phyloP scores from a whole-genome alignment of 2,113 vertebrate genomes.

The Pomatorhinus ruficollis region DNA sequence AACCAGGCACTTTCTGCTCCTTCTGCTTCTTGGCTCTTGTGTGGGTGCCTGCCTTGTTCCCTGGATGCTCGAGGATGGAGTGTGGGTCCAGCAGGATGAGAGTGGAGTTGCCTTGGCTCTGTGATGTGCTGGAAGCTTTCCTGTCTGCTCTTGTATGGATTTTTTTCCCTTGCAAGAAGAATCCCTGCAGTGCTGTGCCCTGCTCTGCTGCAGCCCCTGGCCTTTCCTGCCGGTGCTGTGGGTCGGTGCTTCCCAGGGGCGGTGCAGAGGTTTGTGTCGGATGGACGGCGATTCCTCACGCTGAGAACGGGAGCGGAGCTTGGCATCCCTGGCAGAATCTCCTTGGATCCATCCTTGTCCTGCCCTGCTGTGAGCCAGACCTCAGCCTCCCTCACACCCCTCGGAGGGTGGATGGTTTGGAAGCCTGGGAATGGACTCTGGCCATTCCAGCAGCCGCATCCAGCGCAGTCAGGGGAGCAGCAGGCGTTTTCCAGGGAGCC shows the following conservation, averaged over 20 bases:
- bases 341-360: background rate
- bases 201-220: background rate
- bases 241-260: rapidly evolving
- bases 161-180: background rate
- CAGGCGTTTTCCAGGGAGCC: rapidly evolving
- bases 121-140: background rate
- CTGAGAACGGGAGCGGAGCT: rapidly evolving
- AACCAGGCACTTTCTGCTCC: rapidly evolving
- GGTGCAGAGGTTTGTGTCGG: rapidly evolving
- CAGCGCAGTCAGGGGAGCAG: background rate
- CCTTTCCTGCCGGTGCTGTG: rapidly evolving
- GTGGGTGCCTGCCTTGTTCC: rapidly evolving
- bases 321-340: rapidly evolving
- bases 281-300: rapidly evolving
- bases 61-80: rapidly evolving
- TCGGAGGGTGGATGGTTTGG: rapidly evolving
- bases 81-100: background rate
- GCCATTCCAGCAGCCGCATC: rapidly evolving
- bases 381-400: background rate
- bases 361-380: background rate
- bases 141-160: rapidly evolving
- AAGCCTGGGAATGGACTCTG: background rate
- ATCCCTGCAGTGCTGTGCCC: background rate
- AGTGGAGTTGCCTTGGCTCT: background rate
- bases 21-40: background rate